These are phyloP conservation scores for Ips nitidus DNA, from an alignment of 1,140 invertebrate genomes.

Conservation along the genomic window DNA sequence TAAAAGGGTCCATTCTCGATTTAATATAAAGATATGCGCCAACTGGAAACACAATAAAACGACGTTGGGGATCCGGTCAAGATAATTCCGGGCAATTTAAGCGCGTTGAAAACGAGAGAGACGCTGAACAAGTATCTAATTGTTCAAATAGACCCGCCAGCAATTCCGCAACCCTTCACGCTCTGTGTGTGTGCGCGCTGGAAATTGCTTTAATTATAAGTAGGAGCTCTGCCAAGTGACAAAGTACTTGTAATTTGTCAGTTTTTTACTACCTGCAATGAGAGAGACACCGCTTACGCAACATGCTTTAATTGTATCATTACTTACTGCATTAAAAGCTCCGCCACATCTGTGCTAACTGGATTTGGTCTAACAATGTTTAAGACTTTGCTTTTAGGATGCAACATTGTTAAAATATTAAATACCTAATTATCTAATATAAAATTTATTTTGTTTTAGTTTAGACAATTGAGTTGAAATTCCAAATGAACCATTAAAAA, in stretches of 20 bases:
- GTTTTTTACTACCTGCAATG: not conserved
- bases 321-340: too few relatives aligned
- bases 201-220: constrained; percentile 15
- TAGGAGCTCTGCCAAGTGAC: constrained; percentile 3
- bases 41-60: constrained; percentile 3
- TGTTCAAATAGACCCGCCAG: constrained; percentile 1
- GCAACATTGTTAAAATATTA: too few relatives aligned
- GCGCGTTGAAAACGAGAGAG: constrained; percentile 2
- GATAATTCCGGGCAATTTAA: constrained; percentile 8
- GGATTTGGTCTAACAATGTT: too few relatives aligned
- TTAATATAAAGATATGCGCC: constrained; percentile 6
- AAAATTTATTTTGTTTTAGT: too few relatives aligned
- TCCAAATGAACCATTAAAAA: too few relatives aligned
- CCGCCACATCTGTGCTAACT: too few relatives aligned
- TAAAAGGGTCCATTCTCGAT: not conserved
- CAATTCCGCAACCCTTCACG: constrained; percentile 5
- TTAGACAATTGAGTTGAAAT: too few relatives aligned
- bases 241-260: constrained; percentile 1
- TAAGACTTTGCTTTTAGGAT: too few relatives aligned
- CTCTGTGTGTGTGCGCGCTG: not conserved
- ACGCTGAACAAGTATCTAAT: constrained; percentile 2
- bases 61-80: constrained; percentile 7
- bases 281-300: not conserved
- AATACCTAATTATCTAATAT: too few relatives aligned
- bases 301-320: not conserved